Conservation (phyloP, 2,888 invertebrate species). For the Bembecia ichneumoniformis region DNA sequence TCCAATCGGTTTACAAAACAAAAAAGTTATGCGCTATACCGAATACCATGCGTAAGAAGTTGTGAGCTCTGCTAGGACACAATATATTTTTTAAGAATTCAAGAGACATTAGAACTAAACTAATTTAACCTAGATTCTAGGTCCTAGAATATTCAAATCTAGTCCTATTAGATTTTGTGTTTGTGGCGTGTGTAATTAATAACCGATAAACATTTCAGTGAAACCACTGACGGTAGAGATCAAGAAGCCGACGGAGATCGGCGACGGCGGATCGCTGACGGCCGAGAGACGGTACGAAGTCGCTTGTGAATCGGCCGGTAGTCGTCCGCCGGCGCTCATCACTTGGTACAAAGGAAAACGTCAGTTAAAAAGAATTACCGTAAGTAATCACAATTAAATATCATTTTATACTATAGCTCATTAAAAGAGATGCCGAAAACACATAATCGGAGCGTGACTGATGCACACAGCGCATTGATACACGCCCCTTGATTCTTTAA, state of each 20-base stretch:
- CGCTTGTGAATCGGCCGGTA: slow-evolving; percentile 87
- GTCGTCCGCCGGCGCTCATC: slow-evolving; percentile 87
- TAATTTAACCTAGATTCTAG: too few relatives aligned
- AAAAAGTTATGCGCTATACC: too few relatives aligned
- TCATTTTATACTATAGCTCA: background rate
- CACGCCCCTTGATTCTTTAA: too few relatives aligned
- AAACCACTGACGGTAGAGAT: slow-evolving; percentile 87
- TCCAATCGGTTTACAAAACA: too few relatives aligned
- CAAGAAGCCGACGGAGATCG: slow-evolving; percentile 63
- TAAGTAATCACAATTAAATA: slow-evolving; percentile 48
- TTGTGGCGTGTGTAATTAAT: background rate
- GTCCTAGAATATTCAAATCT: too few relatives aligned
- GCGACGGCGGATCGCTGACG: slow-evolving; percentile 76
- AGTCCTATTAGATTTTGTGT: too few relatives aligned
- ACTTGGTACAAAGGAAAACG: slow-evolving; percentile 92
- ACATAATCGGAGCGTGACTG: background rate
- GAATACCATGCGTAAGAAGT: too few relatives aligned
- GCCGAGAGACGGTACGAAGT: slow-evolving; percentile 89
- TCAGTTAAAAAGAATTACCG: slow-evolving; percentile 84
- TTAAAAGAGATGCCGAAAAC: background rate
- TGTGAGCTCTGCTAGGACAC: too few relatives aligned
- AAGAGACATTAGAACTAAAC: too few relatives aligned
- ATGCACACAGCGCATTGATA: too few relatives aligned
- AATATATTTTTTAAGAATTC: too few relatives aligned
- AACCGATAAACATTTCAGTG: slow-evolving; percentile 66